phyloP scores from a whole-genome alignment of 2,797 vertebrate genomes.

The Tinamus major region DNA sequence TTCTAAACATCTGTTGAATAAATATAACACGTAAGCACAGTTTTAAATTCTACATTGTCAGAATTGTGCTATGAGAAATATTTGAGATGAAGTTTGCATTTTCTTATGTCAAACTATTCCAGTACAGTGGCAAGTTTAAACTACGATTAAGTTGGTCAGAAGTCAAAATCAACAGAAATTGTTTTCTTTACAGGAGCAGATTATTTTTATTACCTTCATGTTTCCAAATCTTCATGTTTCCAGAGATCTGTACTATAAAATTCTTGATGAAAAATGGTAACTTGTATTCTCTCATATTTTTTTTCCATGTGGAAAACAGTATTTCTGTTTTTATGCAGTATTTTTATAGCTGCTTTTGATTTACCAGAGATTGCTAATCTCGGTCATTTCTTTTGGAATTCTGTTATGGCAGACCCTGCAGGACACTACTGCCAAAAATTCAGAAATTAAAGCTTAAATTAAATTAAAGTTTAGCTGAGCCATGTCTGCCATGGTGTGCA shows the following conservation, averaged over 20 bases:
- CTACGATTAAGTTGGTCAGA: background rate
- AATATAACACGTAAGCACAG: background rate
- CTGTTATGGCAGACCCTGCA: background rate
- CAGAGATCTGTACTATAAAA: background rate
- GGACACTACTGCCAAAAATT: background rate
- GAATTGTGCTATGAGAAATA: background rate
- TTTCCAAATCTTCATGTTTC: background rate
- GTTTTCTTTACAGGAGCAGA: background rate
- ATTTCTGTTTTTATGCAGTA: background rate
- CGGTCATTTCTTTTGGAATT: background rate
- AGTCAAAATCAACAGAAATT: background rate
- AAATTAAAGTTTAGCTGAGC: background rate
- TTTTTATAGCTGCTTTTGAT: background rate
- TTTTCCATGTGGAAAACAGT: fast-evolving
- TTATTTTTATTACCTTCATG: background rate
- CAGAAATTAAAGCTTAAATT: background rate
- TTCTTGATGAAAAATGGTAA: background rate
- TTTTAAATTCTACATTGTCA: background rate
- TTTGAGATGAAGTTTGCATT: background rate
- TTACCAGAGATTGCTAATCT: background rate
- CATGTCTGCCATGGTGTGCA: background rate
- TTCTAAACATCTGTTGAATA: background rate
- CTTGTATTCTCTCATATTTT: background rate
- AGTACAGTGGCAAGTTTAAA: background rate
- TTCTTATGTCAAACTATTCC: background rate